phyloP scores from a whole-genome alignment of 2,113 vertebrate genomes.

The Ictalurus punctatus region DNA sequence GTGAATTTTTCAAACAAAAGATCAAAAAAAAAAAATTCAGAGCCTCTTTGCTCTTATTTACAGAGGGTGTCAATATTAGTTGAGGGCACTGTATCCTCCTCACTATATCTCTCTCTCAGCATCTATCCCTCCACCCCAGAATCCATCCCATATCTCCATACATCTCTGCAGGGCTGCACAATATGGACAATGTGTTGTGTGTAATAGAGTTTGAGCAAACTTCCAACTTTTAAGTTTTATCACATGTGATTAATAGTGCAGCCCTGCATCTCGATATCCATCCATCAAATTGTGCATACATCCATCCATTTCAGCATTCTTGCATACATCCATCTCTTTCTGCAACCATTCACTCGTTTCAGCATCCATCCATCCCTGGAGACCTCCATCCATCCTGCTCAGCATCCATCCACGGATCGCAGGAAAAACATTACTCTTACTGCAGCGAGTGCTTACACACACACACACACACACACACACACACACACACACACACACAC shows the following conservation, averaged over 20 bases:
- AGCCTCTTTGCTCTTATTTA: too few relatives aligned
- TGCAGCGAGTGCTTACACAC: background rate
- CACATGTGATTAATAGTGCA: background rate
- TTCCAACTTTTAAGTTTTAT: background rate
- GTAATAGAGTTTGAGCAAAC: background rate
- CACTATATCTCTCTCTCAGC: background rate
- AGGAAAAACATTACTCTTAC: background rate
- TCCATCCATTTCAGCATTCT: conserved; percentile 4
- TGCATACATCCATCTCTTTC: background rate
- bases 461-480: background rate
- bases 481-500: background rate
- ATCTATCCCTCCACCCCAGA: background rate
- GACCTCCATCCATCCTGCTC: background rate
- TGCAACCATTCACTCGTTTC: background rate
- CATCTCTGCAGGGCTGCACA: background rate
- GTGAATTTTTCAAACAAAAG: too few relatives aligned
- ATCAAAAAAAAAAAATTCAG: too few relatives aligned
- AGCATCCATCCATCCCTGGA: background rate
- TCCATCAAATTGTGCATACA: conserved; percentile 2
- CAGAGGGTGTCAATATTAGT: too few relatives aligned
- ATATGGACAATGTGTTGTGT: background rate
- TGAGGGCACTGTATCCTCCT: too few relatives aligned
- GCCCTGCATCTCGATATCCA: background rate
- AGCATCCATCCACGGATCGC: background rate
- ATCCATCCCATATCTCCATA: conserved; percentile 23